Evolutionary conservation across 2,888 invertebrate species (phyloP).

Genomic region (Eristalinus sepulchralis): DNA sequence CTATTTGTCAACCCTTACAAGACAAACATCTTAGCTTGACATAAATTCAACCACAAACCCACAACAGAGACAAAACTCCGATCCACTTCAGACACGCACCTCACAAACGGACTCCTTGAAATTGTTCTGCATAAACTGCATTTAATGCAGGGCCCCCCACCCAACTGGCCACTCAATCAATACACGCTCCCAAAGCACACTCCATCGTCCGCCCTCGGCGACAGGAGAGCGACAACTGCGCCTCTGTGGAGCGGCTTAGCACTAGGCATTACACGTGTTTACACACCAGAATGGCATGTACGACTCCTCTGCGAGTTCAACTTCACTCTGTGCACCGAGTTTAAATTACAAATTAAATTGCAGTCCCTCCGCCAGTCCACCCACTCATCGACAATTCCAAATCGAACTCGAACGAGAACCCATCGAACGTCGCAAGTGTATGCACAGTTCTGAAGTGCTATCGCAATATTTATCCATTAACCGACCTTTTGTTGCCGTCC

Average conservation of each 20-base stretch:
- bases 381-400: neutral
- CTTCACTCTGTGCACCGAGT: conserved; percentile 30
- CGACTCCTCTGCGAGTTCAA: conserved; percentile 26
- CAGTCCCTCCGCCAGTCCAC: conserved; percentile 39
- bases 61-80: too few relatives aligned
- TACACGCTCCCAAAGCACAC: conserved; percentile 32
- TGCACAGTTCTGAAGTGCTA: conserved; percentile 65
- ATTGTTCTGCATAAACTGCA: neutral
- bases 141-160: neutral
- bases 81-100: too few relatives aligned
- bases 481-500: conserved; percentile 65
- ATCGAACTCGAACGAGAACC: neutral
- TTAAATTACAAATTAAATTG: conserved; percentile 71
- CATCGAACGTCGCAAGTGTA: conserved; percentile 44
- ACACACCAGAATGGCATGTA: conserved; percentile 36
- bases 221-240: neutral
- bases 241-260: conserved; percentile 17
- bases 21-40: too few relatives aligned
- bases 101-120: neutral
- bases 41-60: too few relatives aligned
- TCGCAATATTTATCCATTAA: conserved; percentile 71
- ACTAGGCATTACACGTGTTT: conserved; percentile 58
- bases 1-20: too few relatives aligned
- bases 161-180: conserved; percentile 33
- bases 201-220: neutral